Percentiles rank a stretch among this genome's conserved stretches.
Conservation (phyloP, 2,797 vertebrate species). For the Melanotaenia maccullochi region DNA sequence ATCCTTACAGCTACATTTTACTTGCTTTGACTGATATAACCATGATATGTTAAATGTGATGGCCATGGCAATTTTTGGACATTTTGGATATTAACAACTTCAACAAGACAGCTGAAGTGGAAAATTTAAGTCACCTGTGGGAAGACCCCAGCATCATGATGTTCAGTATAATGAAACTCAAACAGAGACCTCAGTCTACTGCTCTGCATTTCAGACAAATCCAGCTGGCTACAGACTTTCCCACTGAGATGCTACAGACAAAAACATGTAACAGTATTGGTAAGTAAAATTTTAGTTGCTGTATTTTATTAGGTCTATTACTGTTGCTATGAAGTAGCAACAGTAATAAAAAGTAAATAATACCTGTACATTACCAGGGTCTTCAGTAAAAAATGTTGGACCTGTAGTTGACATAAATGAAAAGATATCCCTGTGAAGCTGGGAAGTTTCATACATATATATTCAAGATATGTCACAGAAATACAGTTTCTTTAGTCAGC, state of each 20-base stretch:
- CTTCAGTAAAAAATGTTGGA: conserved; percentile 43
- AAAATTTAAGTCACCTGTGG: conserved; percentile 83
- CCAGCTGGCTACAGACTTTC: conserved; percentile 29
- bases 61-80: not conserved
- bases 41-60: not conserved
- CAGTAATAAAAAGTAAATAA: not conserved
- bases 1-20: not conserved
- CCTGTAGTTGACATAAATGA: conserved; percentile 37
- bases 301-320: not conserved
- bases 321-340: not conserved
- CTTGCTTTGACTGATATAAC: not conserved
- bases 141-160: conserved; percentile 84
- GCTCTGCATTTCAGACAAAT: conserved; percentile 82
- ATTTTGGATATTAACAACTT: rapidly evolving
- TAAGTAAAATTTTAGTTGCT: not conserved
- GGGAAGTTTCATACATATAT: not conserved
- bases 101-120: not conserved
- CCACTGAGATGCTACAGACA: conserved; percentile 12
- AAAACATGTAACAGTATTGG: not conserved
- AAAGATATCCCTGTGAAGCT: not conserved
- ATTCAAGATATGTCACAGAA: not conserved
- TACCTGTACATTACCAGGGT: conserved; percentile 53
- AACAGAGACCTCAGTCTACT: conserved; percentile 82
- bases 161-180: conserved; percentile 89
- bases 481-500: not conserved